Evolutionary conservation across 2,113 vertebrate genomes (phyloP).

Genomic region (Nerophis lumbriciformis): DNA sequence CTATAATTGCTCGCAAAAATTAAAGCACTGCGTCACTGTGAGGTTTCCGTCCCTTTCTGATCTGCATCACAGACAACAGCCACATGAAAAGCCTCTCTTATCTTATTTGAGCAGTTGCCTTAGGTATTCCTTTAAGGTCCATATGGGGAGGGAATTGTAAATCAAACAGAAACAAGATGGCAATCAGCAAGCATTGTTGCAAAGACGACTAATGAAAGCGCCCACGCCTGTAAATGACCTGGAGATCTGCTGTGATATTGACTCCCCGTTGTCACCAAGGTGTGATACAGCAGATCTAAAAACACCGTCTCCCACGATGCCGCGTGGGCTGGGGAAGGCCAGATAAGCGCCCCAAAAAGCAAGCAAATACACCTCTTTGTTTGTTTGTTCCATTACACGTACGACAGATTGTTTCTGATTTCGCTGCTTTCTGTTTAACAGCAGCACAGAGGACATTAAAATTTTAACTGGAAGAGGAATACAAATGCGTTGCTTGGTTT

Average conservation of each 20-base stretch:
- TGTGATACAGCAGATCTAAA: conserved; percentile 44
- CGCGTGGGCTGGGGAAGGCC: conserved; percentile 44
- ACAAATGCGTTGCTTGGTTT: conserved; percentile 20
- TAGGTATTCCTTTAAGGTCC: conserved; percentile 72
- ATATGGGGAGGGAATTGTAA: conserved; percentile 60
- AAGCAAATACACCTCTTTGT: conserved; percentile 57
- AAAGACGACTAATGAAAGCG: conserved; percentile 71
- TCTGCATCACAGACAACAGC: conserved; percentile 54
- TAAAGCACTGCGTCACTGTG: conserved; percentile 20
- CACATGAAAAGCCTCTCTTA: conserved; percentile 67
- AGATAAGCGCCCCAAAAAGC: conserved; percentile 66
- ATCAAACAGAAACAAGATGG: conserved; percentile 72
- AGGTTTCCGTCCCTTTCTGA: conserved; percentile 47
- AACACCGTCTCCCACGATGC: conserved; percentile 29
- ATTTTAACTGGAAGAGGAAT: conserved; percentile 36
- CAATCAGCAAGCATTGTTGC: conserved; percentile 69
- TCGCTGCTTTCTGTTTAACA: conserved; percentile 31
- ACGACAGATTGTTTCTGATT: conserved; percentile 46
- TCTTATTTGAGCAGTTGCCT: conserved; percentile 75
- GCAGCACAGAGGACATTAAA: conserved; percentile 33
- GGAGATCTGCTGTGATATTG: conserved; percentile 62
- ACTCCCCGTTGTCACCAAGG: conserved; percentile 53
- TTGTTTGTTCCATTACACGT: conserved; percentile 54
- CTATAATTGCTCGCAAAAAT: conserved; percentile 54
- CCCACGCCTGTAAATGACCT: conserved; percentile 68